Conservation (phyloP, 2,888 invertebrate species). For the Agonum fuliginosum region DNA sequence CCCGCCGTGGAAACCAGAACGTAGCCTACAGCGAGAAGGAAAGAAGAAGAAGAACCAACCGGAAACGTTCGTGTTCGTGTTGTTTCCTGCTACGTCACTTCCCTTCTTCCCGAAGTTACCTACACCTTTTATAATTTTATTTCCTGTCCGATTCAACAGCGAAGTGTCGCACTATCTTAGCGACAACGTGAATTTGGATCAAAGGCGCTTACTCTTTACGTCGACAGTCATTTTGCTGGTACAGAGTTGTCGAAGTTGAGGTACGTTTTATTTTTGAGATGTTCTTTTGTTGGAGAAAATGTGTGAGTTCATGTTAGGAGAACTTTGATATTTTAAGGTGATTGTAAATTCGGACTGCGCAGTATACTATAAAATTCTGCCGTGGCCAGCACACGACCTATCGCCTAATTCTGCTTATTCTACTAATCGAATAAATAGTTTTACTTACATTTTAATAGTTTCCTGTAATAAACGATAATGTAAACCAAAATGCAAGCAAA, state of each 20-base stretch:
- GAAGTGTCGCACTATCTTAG: neutral
- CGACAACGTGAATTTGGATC: constrained; percentile 1
- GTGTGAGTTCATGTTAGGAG: neutral
- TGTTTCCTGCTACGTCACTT: neutral
- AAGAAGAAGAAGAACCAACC: constrained; percentile 1
- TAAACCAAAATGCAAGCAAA: too few relatives aligned
- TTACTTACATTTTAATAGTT: too few relatives aligned
- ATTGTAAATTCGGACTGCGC: too few relatives aligned
- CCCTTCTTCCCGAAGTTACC: neutral
- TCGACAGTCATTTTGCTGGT: constrained; percentile 16
- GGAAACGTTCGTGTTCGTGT: constrained; percentile 1
- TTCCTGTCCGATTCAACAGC: constrained; percentile 11
- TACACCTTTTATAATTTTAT: constrained; percentile 39
- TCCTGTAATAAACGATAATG: too few relatives aligned
- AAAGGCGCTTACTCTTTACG: constrained; percentile 2
- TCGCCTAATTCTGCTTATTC: too few relatives aligned
- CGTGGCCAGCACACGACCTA: too few relatives aligned
- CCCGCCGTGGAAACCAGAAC: neutral
- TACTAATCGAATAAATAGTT: too few relatives aligned
- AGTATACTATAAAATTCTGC: too few relatives aligned
- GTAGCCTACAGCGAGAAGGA: neutral
- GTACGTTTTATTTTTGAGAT: constrained; percentile 17
- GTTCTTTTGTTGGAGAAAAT: constrained; percentile 1
- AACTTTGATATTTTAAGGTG: neutral
- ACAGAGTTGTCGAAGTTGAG: neutral